phyloP scores from a whole-genome alignment of 2,888 invertebrate genomes.

The Nemurella pictetii region DNA sequence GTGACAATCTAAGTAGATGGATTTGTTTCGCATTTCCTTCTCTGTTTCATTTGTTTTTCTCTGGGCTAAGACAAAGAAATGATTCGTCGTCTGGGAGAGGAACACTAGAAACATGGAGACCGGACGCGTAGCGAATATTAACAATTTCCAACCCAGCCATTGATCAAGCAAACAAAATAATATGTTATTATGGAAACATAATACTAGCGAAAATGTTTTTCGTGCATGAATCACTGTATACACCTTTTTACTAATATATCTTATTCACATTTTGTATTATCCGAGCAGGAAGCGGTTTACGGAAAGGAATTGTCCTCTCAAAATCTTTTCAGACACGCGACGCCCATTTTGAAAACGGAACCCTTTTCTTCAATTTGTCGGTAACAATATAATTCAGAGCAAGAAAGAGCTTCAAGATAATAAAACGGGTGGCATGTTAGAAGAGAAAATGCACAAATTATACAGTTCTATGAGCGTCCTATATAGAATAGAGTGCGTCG shows the following conservation, averaged over 20 bases:
- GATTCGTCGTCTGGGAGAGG: background rate
- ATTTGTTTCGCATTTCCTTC: background rate
- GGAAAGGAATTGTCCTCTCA: conserved; percentile 14
- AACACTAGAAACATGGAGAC: background rate
- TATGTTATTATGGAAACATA: background rate
- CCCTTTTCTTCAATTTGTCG: background rate
- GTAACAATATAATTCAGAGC: background rate
- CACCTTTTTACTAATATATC: background rate
- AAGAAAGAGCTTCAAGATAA: background rate
- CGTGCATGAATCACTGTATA: background rate
- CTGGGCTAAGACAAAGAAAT: background rate
- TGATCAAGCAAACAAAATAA: conserved; percentile 4
- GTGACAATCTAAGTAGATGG: too few relatives aligned
- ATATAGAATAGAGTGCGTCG: background rate
- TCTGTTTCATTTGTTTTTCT: background rate
- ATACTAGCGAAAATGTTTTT: background rate
- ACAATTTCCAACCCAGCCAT: background rate
- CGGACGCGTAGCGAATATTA: background rate
- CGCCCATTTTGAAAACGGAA: background rate
- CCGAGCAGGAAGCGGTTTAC: background rate
- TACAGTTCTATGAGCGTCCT: background rate
- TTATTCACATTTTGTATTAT: conserved; percentile 6
- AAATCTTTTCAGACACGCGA: conserved; percentile 7
- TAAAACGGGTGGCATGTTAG: background rate
- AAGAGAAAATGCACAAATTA: background rate